Evolutionary conservation across 2,888 invertebrate species (phyloP).

Genomic region (Plemyria rubiginata): DNA sequence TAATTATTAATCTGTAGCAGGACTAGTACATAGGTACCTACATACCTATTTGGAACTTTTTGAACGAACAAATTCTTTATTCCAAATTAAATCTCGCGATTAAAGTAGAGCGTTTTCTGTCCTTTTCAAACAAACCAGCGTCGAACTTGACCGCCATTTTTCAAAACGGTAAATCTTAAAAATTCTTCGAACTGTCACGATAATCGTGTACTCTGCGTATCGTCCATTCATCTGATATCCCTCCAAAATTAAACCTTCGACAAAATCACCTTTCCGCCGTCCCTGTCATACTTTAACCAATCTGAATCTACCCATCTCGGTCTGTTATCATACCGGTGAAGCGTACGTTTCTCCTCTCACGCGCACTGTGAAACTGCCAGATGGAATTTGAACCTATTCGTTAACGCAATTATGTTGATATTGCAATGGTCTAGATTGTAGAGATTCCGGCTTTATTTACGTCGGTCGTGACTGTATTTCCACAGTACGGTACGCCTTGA

Average conservation of each 20-base stretch:
- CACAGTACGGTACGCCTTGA: conserved; percentile 58
- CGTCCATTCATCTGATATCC: conserved; percentile 43
- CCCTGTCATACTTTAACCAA: conserved; percentile 23
- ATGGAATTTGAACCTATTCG: conserved; percentile 48
- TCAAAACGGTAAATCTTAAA: conserved; percentile 37
- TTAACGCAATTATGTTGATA: conserved; percentile 43
- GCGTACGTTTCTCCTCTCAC: conserved; percentile 65
- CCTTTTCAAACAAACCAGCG: conserved; percentile 26
- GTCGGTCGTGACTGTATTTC: conserved; percentile 76
- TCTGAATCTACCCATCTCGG: conserved; percentile 50
- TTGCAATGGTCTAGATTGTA: conserved; percentile 44
- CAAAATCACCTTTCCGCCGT: conserved; percentile 29
- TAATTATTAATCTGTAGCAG: too few species aligned
- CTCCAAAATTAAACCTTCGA: conserved; percentile 38
- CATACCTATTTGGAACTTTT: not conserved
- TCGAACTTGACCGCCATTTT: conserved; percentile 40
- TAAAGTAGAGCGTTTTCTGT: conserved; percentile 15
- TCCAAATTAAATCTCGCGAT: conserved; percentile 11
- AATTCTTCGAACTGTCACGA: conserved; percentile 38
- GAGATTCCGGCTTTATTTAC: conserved; percentile 75
- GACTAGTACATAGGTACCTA: too few species aligned
- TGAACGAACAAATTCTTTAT: conserved; percentile 1
- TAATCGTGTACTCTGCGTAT: conserved; percentile 40
- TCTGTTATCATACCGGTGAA: conserved; percentile 33
- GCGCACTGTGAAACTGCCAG: conserved; percentile 59